Percentiles rank a stretch among this genome's conserved stretches.
Evolutionary conservation across 2,888 invertebrate species (phyloP).

Genomic region (Tiphia femorata): DNA sequence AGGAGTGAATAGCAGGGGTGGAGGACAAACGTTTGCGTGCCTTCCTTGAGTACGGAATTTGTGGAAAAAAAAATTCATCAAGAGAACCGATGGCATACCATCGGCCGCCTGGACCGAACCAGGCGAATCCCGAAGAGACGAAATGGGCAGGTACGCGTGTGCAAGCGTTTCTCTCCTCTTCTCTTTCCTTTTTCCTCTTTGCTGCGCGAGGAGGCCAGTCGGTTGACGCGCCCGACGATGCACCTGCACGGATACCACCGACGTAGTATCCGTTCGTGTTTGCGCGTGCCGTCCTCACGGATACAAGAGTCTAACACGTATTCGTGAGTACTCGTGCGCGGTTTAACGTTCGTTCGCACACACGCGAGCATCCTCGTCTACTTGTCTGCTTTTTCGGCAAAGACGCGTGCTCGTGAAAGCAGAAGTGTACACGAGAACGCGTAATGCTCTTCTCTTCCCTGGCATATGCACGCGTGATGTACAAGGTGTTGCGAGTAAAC

Average conservation of each 20-base stretch:
- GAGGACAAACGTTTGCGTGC: slow-evolving; percentile 34
- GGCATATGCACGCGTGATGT: slow-evolving; percentile 24
- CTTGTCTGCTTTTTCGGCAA: too few species aligned
- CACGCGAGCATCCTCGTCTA: too few species aligned
- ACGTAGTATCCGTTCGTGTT: background rate
- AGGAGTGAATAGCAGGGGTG: too few species aligned
- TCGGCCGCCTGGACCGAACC: slow-evolving; percentile 12
- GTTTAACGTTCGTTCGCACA: too few species aligned
- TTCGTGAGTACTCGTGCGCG: too few species aligned
- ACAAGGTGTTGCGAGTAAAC: slow-evolving; percentile 43
- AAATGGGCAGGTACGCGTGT: background rate
- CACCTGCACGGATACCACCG: slow-evolving; percentile 9
- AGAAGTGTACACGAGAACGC: too few species aligned
- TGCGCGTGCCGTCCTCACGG: too few species aligned
- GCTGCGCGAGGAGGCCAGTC: background rate
- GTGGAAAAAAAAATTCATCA: slow-evolving; percentile 43
- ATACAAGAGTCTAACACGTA: too few species aligned
- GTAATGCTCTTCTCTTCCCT: too few species aligned
- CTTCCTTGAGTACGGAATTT: slow-evolving; percentile 36
- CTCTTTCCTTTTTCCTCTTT: background rate
- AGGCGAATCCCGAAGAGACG: slow-evolving; percentile 2
- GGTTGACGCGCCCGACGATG: too few species aligned
- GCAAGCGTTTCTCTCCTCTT: slow-evolving; percentile 13
- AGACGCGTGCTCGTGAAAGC: too few species aligned
- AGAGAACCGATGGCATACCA: slow-evolving; percentile 42